Conservation (phyloP, 2,888 invertebrate genomes). For the Perizoma affinitatum region DNA sequence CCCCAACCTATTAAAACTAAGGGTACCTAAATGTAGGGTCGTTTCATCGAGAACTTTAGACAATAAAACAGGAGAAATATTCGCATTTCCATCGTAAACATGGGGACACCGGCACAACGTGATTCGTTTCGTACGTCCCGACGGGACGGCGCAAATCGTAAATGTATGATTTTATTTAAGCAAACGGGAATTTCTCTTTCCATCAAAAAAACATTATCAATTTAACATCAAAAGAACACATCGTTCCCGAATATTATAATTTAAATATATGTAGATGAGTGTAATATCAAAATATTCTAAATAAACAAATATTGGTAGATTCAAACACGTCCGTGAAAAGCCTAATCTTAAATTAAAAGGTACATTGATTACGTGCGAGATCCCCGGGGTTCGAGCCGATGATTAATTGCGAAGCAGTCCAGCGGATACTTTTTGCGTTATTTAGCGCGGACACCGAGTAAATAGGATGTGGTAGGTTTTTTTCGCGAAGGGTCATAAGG, state of each 20-base stretch:
- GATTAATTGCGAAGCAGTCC: conserved; percentile 64
- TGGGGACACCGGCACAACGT: conserved; percentile 39
- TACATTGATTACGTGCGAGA: conserved; percentile 56
- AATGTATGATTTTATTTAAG: conserved; percentile 39
- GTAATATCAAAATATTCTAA: conserved; percentile 9
- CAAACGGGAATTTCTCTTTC: conserved; percentile 29
- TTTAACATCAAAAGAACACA: conserved; percentile 26
- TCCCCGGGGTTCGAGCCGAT: conserved; percentile 50
- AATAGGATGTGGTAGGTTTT: conserved; percentile 63
- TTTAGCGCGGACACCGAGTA: conserved; percentile 63
- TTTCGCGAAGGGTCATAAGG: conserved; percentile 58
- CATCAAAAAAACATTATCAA: conserved; percentile 31
- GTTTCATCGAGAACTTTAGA: conserved; percentile 23
- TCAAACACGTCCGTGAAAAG: conserved; percentile 37
- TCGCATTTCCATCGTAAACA: conserved; percentile 37
- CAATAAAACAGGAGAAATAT: conserved; percentile 36
- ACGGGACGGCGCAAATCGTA: conserved; percentile 36
- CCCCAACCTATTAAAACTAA: conserved; percentile 15
- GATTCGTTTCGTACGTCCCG: conserved; percentile 42
- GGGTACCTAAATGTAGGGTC: conserved; percentile 16
- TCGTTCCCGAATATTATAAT: conserved; percentile 1
- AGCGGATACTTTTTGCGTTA: conserved; percentile 70
- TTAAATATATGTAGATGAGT: too few relatives aligned
- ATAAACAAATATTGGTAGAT: conserved; percentile 38
- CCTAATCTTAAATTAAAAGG: conserved; percentile 60